Evolutionary conservation across 2,888 invertebrate species (phyloP).

Genomic region (Hyppa rectilinea): DNA sequence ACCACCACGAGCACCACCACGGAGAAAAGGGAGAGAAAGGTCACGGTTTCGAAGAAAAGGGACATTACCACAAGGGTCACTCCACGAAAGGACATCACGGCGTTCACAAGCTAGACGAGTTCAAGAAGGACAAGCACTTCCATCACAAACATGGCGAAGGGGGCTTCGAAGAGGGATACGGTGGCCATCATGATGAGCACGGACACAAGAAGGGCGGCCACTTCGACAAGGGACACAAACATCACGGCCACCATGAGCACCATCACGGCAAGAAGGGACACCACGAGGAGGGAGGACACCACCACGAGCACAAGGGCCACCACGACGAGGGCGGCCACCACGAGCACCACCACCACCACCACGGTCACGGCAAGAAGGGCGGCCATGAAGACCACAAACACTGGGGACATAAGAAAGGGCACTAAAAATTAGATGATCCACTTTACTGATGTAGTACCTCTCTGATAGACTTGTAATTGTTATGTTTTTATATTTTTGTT

Average conservation of each 20-base stretch:
- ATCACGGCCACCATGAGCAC: constrained; percentile 94
- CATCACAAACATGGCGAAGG: constrained; percentile 95
- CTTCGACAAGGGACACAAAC: constrained; percentile 94
- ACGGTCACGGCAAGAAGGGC: constrained; percentile 94
- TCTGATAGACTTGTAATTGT: constrained; percentile 41
- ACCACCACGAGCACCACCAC: constrained; percentile 91
- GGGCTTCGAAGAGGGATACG: constrained; percentile 94
- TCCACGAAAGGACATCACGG: constrained; percentile 96
- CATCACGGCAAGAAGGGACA: constrained; percentile 95
- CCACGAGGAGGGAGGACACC: constrained; percentile 94
- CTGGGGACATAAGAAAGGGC: constrained; percentile 92
- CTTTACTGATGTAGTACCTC: constrained; percentile 49
- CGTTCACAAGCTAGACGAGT: constrained; percentile 95
- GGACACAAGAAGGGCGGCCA: constrained; percentile 95
- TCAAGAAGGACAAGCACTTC: constrained; percentile 96
- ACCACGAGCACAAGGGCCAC: constrained; percentile 95
- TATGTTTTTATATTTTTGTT: constrained; percentile 60
- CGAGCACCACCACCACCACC: constrained; percentile 94
- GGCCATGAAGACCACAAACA: constrained; percentile 95
- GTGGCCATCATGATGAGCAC: constrained; percentile 94
- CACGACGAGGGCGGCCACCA: constrained; percentile 95
- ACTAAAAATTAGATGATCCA: constrained; percentile 73
- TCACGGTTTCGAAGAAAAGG: constrained; percentile 89
- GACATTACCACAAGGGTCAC: constrained; percentile 95
- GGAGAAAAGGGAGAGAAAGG: constrained; percentile 92